Base-by-base conservation (phyloP, 2,888 invertebrate genomes). In the Microctonus brassicae region DNA sequence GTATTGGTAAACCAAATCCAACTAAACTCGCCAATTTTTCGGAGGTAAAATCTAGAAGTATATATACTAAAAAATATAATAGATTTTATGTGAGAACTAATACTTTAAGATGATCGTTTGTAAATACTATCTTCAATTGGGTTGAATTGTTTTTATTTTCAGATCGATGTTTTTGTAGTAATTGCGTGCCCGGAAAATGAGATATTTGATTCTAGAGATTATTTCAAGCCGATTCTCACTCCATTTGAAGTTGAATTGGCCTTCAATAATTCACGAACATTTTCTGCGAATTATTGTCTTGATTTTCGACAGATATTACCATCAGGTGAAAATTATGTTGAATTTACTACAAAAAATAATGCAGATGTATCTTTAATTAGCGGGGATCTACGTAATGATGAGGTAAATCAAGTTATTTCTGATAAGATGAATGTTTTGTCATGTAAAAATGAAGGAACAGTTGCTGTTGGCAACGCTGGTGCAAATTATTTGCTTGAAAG, bases 1-100 rank as follows among this genome's bases (percentile, higher is more conserved):
- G 95, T 26, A 95, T 99, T 67, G 99, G 98, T 5, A 97, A 97
- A 86, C 94, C 97, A 2, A 98, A 97, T 89, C 94, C 95, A 11
- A 94, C 96, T 0, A 99, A 99, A 88, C 89, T 99, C 73, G 97
- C 97, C 0, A 99, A 99, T 88, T 97, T 98, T 87, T 93, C 94
- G 69, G 96, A 96, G 89, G 93, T 93, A 87, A 83, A 82, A 34
- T n/a, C n/a, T n/a, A n/a, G n/a, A n/a, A n/a, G n/a, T n/a, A 4
- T 17, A 7, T 1, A 1, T 17, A 17, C 17, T 47, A 17, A 47
- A 17, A 47, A n/a, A 1, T 17, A 5, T 17, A n/a, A 47, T 47
- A n/a, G 6, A 47, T 0, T 42, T 7, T n/a, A 47, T 17, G 4
- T 17, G 2, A 47, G 2, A 20, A 47, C 9, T 7, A 1, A 47